Evolutionary conservation across 2,113 vertebrate genomes (phyloP).

Genomic region (Chitala chitala): DNA sequence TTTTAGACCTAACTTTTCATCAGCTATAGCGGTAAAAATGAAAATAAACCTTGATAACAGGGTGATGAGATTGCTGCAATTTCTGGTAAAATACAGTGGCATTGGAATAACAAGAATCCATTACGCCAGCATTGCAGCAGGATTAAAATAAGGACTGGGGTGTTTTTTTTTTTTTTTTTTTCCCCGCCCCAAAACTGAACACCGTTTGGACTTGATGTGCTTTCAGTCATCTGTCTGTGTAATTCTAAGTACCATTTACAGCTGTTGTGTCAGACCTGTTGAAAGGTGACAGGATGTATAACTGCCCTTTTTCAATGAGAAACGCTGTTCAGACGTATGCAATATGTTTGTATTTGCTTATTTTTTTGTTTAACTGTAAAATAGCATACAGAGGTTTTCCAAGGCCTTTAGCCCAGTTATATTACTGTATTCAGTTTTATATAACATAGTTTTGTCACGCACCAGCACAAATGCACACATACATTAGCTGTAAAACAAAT

Average conservation of each 20-base stretch:
- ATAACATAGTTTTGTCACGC: slow-evolving; percentile 44
- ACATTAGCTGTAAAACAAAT: slow-evolving; percentile 50
- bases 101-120: too few relatives aligned
- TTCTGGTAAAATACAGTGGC: too few relatives aligned
- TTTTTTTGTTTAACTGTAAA: slow-evolving; percentile 25
- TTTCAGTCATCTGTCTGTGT: neutral
- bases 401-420: slow-evolving; percentile 17
- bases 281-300: neutral
- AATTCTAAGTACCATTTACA: neutral
- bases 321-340: slow-evolving; percentile 33
- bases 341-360: slow-evolving; percentile 28
- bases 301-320: slow-evolving; percentile 17
- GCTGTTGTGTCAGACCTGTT: neutral
- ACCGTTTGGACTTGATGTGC: neutral
- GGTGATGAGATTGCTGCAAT: too few relatives aligned
- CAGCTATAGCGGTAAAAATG: too few relatives aligned
- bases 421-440: slow-evolving; percentile 46
- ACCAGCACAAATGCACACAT: slow-evolving; percentile 22
- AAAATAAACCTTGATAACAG: too few relatives aligned
- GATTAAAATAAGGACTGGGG: neutral
- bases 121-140: neutral
- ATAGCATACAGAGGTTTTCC: slow-evolving; percentile 9
- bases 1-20: too few relatives aligned
- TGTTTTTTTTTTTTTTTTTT: too few relatives aligned
- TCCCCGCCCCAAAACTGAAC: neutral